phyloP scores from a whole-genome alignment of 2,888 invertebrate species.

The Eupithecia inturbata region DNA sequence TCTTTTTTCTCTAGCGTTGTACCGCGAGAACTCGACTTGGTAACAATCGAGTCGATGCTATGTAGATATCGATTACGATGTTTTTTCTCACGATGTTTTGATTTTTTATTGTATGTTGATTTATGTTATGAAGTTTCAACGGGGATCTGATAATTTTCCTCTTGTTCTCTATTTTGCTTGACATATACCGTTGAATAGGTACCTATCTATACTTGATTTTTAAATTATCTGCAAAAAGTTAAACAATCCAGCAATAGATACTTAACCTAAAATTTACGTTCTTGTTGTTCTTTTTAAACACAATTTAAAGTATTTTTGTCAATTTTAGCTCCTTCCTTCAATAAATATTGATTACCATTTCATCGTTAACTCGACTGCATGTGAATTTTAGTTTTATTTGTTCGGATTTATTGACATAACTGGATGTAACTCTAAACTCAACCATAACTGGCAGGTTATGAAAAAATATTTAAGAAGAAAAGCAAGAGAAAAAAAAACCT shows the following conservation, averaged over 20 bases:
- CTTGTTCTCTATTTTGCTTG: not conserved
- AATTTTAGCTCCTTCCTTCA: no score
- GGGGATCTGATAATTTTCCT: not conserved
- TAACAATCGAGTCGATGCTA: conserved; percentile 17
- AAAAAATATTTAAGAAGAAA: not conserved
- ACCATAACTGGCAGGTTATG: not conserved
- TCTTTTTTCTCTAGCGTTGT: conserved; percentile 27
- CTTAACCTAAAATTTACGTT: no score
- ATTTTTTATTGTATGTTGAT: conserved; percentile 14
- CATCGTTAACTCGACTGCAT: not conserved
- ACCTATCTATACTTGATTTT: no score
- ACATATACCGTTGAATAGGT: no score
- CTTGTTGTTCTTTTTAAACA: no score
- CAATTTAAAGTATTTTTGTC: no score
- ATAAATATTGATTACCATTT: no score
- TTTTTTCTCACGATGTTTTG: conserved; percentile 24
- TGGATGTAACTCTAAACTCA: no score
- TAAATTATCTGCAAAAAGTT: no score
- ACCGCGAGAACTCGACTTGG: conserved; percentile 17
- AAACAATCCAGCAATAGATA: no score
- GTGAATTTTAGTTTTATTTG: not conserved
- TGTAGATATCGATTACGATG: conserved; percentile 24
- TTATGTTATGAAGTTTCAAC: conserved; percentile 7
- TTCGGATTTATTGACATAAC: not conserved
- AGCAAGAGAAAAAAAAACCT: not conserved